phyloP scores from a whole-genome alignment of 2,113 vertebrate species.

The Lophotis ruficrista region DNA sequence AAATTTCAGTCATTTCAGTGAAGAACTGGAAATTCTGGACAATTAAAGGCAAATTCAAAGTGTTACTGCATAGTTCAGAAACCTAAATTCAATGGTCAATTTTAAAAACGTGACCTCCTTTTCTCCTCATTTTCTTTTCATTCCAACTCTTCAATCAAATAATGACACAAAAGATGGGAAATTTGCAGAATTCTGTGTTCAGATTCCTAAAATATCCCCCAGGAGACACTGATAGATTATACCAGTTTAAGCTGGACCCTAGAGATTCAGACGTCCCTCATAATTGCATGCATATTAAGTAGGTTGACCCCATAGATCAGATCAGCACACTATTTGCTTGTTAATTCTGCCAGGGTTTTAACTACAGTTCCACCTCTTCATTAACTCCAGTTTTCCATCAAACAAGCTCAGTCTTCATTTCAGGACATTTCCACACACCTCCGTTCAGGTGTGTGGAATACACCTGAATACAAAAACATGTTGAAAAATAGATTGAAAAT shows the following conservation, averaged over 20 bases:
- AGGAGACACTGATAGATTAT: neutral
- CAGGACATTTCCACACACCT: neutral
- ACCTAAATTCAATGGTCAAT: neutral
- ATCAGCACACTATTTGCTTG: neutral
- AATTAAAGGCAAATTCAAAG: neutral
- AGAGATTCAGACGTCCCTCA: neutral
- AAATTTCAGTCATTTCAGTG: neutral
- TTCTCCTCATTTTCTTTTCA: conserved; percentile 2
- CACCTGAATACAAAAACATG: accelerated
- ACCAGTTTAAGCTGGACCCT: neutral
- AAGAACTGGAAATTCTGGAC: neutral
- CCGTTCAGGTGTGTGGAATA: neutral
- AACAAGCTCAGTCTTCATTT: neutral
- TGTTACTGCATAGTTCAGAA: conserved; percentile 10
- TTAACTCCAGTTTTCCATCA: neutral
- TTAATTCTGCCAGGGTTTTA: neutral
- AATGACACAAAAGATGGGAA: neutral
- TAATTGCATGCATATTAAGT: neutral
- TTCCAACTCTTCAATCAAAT: neutral
- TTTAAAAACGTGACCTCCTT: neutral
- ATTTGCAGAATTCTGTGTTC: neutral
- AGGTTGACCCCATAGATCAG: neutral
- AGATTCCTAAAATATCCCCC: neutral
- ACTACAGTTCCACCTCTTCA: neutral
- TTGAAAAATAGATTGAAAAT: neutral